Conservation (phyloP, 2,797 vertebrate species). For the Hoplostethus atlanticus region DNA sequence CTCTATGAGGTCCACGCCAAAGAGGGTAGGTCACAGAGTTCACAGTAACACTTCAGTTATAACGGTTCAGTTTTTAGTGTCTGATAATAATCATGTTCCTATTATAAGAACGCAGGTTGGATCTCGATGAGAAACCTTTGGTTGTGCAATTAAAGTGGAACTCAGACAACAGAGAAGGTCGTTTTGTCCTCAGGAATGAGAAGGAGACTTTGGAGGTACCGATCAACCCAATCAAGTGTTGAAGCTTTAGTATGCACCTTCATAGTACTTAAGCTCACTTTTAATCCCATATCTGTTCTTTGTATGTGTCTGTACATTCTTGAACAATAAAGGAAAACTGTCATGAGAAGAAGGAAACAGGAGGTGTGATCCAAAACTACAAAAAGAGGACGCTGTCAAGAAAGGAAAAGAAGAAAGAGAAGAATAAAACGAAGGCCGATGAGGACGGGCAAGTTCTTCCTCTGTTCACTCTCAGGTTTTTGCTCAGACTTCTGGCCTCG, state of each 20-base stretch:
- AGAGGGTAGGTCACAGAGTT: conserved; percentile 78
- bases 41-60: too few species aligned
- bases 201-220: conserved; percentile 85
- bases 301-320: neutral
- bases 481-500: conserved; percentile 1
- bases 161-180: conserved; percentile 89
- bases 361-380: conserved; percentile 92
- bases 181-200: conserved; percentile 92
- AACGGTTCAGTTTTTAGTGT: neutral
- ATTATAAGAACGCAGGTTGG: conserved; percentile 90
- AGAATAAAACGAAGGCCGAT: conserved; percentile 43
- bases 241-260: neutral
- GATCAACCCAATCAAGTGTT: neutral
- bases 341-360: conserved; percentile 88
- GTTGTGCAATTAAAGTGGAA: conserved; percentile 95
- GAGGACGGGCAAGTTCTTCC: conserved; percentile 57
- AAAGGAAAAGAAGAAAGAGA: conserved; percentile 88
- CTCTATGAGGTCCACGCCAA: conserved; percentile 91
- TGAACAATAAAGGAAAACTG: conserved; percentile 60
- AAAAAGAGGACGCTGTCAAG: conserved; percentile 90
- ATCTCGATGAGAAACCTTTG: conserved; percentile 90
- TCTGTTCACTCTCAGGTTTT: neutral
- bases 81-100: conserved; percentile 2
- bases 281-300: neutral
- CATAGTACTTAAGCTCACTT: neutral